Evolutionary conservation across 2,113 vertebrate genomes (phyloP).

Genomic region (Xiphias gladius): DNA sequence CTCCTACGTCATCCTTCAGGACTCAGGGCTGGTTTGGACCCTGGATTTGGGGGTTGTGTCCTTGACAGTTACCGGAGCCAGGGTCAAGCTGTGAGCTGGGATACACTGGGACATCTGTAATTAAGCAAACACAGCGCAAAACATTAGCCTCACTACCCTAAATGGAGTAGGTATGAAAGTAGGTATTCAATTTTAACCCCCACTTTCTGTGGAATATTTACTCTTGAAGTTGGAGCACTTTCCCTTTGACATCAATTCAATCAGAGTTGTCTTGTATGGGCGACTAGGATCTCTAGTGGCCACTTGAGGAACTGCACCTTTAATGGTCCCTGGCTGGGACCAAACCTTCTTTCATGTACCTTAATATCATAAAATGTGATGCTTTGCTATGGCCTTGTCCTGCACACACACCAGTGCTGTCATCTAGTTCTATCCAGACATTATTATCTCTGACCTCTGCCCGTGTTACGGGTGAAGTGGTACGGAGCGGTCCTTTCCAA

Average conservation of each 20-base stretch:
- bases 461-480: neutral
- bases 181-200: no score
- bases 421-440: constrained; percentile 10
- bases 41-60: neutral
- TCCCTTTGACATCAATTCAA: neutral
- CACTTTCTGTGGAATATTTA: neutral
- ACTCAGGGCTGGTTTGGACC: neutral
- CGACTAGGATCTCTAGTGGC: neutral
- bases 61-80: neutral
- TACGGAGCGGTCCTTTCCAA: neutral
- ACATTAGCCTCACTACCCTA: neutral
- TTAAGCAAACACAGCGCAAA: neutral
- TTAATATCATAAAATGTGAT: neutral
- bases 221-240: neutral
- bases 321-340: neutral
- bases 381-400: neutral
- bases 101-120: neutral
- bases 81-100: neutral
- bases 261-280: neutral
- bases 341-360: neutral
- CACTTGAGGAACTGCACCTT: constrained; percentile 36
- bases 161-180: neutral
- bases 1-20: no score
- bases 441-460: neutral
- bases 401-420: neutral